phyloP scores from a whole-genome alignment of 1,140 invertebrate species.

The Drosophila grimshawi region DNA sequence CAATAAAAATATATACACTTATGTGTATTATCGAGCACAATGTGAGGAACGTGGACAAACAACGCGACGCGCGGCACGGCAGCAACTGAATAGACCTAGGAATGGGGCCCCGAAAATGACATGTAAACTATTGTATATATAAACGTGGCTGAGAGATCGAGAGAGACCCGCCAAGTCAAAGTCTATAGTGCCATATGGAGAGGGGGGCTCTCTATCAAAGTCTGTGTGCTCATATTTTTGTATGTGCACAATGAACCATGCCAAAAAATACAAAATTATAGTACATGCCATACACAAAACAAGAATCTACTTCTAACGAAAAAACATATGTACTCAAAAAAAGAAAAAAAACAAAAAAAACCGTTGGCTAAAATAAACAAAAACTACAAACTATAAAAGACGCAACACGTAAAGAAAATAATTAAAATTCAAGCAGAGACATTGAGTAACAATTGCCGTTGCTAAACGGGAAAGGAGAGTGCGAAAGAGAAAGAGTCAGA shows the following conservation, averaged over 20 bases:
- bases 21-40: conserved; percentile 27
- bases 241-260: conserved; percentile 80
- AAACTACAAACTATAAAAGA: conserved; percentile 51
- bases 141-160: conserved; percentile 23
- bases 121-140: conserved; percentile 30
- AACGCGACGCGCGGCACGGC: conserved; percentile 58
- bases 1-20: conserved; percentile 21
- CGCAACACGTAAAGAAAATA: conserved; percentile 58
- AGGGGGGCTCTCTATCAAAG: conserved; percentile 39
- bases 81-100: conserved; percentile 65
- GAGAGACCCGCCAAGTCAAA: conserved; percentile 45
- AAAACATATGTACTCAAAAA: conserved; percentile 13
- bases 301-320: conserved; percentile 73
- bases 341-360: conserved; percentile 22
- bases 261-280: conserved; percentile 54
- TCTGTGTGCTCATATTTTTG: conserved; percentile 6
- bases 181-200: conserved; percentile 43
- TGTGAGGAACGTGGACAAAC: conserved; percentile 41
- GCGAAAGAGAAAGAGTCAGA: background rate
- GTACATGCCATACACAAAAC: conserved; percentile 47
- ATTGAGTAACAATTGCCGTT: conserved; percentile 79
- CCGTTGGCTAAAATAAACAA: conserved; percentile 58
- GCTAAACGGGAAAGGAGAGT: conserved; percentile 10
- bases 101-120: conserved; percentile 49
- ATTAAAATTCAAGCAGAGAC: conserved; percentile 66